Base-by-base conservation (phyloP, 2,113 vertebrate species). In the Amphilophus citrinellus region DNA sequence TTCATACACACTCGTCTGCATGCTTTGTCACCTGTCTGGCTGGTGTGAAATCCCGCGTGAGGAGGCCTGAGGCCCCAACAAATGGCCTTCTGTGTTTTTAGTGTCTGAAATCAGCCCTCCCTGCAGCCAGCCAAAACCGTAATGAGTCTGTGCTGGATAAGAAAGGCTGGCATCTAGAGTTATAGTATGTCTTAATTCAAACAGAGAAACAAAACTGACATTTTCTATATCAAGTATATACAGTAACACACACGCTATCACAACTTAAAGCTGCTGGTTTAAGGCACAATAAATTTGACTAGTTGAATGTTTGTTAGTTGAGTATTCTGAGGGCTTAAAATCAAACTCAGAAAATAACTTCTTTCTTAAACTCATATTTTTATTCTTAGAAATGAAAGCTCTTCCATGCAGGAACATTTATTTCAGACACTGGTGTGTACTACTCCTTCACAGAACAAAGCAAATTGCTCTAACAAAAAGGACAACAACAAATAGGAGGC, bases 11-110 rank as follows among this genome's bases (percentile, higher is more conserved):
- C 53, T 35, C 32, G 84, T 84, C 83, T 88, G 68, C 58, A 24
- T 14, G n/a, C 83, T 84, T 81, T 83, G 88, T 90, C 81, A 87
- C 89, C 87, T 94, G 87, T 91, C 93, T 62, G 10, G 62, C 56
- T 32, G 73, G 88, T 95, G 94, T 91, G 92, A 95, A 94, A 91
- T 89, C 91, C 87, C 76, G 42, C 81, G 82, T 5, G 9, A 82
- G 59, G 61, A 92, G 77, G 77, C 30, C 80, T 22, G 53, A 86
- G 76, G 65, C 20, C 73, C 76, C 82, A 89, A 92, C 88, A 91
- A 94, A 89, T 85, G 88, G 82, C 57, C 79, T 20, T 82, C 83
- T 92, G 85, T 94, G 79, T 82, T 90, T 82, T 84, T 65, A 61
- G 79, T 42, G 47, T 88, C 57, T 83, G 61, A 84, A 87, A 78